A percentile compares a stretch with the other conserved stretches of the same genome.
phyloP scores from a whole-genome alignment of 2,888 invertebrate species.

The Perizoma affinitatum region DNA sequence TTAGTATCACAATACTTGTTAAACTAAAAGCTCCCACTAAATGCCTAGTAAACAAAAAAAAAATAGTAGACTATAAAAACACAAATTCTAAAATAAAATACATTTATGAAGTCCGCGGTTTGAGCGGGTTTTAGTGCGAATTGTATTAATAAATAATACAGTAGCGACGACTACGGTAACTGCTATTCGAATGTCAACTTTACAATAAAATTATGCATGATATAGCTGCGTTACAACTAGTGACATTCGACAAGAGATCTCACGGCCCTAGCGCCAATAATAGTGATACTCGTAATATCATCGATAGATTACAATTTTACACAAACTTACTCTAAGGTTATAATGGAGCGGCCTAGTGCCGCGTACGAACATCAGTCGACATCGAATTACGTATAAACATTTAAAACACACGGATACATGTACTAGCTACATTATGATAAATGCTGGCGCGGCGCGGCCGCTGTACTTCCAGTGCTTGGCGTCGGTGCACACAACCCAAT shows the following conservation, averaged over 20 bases:
- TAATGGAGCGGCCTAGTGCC: conserved; percentile 16
- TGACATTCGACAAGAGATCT: conserved; percentile 23
- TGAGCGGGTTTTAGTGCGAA: conserved; percentile 22
- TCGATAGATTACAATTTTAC: conserved; percentile 28
- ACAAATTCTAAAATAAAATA: conserved; percentile 64
- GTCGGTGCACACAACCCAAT: conserved; percentile 6
- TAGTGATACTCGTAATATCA: conserved; percentile 22
- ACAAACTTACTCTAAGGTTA: conserved; percentile 26
- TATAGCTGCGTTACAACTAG: conserved; percentile 5
- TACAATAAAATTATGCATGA: neutral
- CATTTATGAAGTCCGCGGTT: conserved; percentile 45
- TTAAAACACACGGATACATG: conserved; percentile 18
- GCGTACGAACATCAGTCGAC: conserved; percentile 25
- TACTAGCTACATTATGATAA: conserved; percentile 31
- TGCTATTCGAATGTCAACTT: conserved; percentile 7
- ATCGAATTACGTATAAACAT: conserved; percentile 32
- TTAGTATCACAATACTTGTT: conserved; percentile 79
- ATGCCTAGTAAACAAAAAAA: conserved; percentile 60
- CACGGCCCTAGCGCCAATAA: conserved; percentile 12
- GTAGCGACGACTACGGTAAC: conserved; percentile 23
- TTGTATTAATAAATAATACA: conserved; percentile 20
- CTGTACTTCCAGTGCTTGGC: conserved; percentile 46
- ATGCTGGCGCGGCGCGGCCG: conserved; percentile 38
- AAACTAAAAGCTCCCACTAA: conserved; percentile 75
- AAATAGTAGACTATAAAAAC: conserved; percentile 61